phyloP scores from a whole-genome alignment of 2,797 vertebrate species.

The Eremophila alpestris region DNA sequence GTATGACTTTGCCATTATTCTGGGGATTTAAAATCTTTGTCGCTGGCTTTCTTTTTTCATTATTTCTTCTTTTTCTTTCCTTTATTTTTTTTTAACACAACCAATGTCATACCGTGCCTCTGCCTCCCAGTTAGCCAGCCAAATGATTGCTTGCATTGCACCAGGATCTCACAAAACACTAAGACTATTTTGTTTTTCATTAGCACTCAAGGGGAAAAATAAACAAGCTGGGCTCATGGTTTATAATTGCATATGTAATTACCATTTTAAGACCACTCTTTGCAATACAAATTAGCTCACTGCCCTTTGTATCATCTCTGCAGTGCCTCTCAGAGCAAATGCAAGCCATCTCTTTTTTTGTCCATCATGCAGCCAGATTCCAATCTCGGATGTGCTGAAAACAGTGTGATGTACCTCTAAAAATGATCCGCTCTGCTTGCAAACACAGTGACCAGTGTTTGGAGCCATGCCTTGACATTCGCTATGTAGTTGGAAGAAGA shows the following conservation, averaged over 20 bases:
- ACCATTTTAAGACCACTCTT: slow-evolving; percentile 42
- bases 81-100: not conserved
- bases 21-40: not conserved
- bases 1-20: not conserved
- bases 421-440: not conserved
- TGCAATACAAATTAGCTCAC: slow-evolving; percentile 37
- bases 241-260: slow-evolving; percentile 47
- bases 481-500: not conserved
- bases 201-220: slow-evolving; percentile 25
- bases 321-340: not conserved
- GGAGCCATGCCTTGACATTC: not conserved
- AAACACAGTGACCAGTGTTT: not conserved
- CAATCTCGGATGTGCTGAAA: not conserved
- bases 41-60: not conserved
- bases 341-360: not conserved
- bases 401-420: not conserved
- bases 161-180: slow-evolving; percentile 6
- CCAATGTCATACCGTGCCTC: not conserved
- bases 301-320: slow-evolving; percentile 25
- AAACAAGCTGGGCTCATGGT: slow-evolving; percentile 13
- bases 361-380: not conserved
- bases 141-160: slow-evolving; percentile 19
- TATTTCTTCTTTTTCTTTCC: not conserved
- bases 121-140: not conserved
- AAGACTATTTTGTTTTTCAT: slow-evolving; percentile 42